A percentile compares a stretch with the other conserved stretches of the same genome.
Conservation (phyloP, 2,888 invertebrate species). For the Synanthedon myopaeformis region DNA sequence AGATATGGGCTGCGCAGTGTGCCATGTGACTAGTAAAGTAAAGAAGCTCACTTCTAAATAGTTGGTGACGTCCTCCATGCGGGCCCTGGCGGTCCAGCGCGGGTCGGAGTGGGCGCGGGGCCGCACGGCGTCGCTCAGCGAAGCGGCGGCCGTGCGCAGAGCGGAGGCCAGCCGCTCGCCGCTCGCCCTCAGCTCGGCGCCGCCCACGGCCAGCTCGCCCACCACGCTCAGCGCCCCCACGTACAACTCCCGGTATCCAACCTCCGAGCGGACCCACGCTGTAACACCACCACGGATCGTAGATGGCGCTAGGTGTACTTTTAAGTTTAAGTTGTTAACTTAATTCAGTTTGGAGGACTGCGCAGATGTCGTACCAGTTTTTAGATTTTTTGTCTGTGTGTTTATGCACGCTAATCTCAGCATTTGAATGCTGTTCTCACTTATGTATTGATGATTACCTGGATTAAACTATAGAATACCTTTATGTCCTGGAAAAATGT, state of each 20-base stretch:
- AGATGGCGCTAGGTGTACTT: no score
- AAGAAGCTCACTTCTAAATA: constrained; percentile 69
- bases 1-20: no score
- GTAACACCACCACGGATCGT: constrained; percentile 4
- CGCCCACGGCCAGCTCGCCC: constrained; percentile 24
- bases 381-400: no score
- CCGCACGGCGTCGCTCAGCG: constrained; percentile 5
- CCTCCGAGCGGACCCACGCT: constrained; percentile 52
- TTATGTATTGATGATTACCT: no score
- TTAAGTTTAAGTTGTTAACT: no score
- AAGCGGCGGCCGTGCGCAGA: not conserved
- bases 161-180: not conserved
- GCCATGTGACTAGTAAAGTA: no score
- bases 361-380: no score
- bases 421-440: no score
- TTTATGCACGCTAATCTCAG: no score
- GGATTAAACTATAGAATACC: no score
- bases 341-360: no score
- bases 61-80: constrained; percentile 69
- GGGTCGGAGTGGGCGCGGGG: constrained; percentile 16
- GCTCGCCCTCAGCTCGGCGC: not conserved
- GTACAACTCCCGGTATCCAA: constrained; percentile 56
- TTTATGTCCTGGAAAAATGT: no score
- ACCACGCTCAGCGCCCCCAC: constrained; percentile 26
- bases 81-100: constrained; percentile 55